phyloP scores from a whole-genome alignment of 2,888 invertebrate species.

The Pandemis corylana region DNA sequence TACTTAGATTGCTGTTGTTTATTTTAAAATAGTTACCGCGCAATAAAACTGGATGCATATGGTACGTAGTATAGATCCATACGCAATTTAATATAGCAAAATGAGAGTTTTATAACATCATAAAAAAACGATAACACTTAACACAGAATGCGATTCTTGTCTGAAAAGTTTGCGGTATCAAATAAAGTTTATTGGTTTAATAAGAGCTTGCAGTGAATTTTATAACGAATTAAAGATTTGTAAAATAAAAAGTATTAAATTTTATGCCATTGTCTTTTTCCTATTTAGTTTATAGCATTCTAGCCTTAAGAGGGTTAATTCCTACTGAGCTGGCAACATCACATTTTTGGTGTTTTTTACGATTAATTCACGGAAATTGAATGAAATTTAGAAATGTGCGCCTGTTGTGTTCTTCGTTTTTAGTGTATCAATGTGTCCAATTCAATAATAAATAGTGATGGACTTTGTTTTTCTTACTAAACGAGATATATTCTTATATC shows the following conservation, averaged over 20 bases:
- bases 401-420: too few species aligned
- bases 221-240: neutral
- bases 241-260: neutral
- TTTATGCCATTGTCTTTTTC: neutral
- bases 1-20: too few species aligned
- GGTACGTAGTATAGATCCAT: neutral
- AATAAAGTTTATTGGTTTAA: slow-evolving; percentile 14
- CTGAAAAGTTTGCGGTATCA: neutral
- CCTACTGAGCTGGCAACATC: too few species aligned
- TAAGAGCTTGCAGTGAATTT: neutral
- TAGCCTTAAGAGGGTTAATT: neutral
- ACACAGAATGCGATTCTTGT: slow-evolving; percentile 5
- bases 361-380: too few species aligned
- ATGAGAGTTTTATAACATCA: neutral
- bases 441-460: too few species aligned
- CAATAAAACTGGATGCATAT: neutral
- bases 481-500: too few species aligned
- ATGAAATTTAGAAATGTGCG: too few species aligned
- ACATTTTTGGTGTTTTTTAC: too few species aligned
- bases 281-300: neutral
- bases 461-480: too few species aligned
- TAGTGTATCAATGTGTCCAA: too few species aligned
- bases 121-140: slow-evolving; percentile 3
- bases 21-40: neutral
- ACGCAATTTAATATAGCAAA: slow-evolving; percentile 5